Evolutionary conservation across 1,140 invertebrate species (phyloP).

Genomic region (Rhyacophila brunnea): DNA sequence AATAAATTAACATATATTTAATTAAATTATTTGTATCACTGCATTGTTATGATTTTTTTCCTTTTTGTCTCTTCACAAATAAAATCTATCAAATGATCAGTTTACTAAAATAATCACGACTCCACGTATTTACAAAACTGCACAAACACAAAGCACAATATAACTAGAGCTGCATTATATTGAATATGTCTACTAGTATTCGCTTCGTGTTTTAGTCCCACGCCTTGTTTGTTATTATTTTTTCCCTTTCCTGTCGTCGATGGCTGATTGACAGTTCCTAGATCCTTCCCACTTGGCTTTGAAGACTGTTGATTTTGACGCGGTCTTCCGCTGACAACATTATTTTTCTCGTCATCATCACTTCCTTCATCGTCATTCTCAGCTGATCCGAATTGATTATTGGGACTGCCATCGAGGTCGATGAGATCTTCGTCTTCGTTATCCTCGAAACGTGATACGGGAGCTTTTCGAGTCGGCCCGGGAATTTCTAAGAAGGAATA

Average conservation of each 20-base stretch:
- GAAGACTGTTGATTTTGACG: background rate
- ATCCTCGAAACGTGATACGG: conserved; percentile 35
- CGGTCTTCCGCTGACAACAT: background rate
- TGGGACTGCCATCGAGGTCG: background rate
- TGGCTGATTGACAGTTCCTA: background rate
- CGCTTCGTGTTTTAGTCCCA: too few species aligned
- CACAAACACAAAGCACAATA: too few species aligned
- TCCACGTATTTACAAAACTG: too few species aligned
- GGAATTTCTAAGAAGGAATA: conserved; percentile 53
- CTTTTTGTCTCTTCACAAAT: too few species aligned
- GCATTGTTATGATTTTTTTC: too few species aligned
- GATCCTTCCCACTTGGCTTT: too few species aligned
- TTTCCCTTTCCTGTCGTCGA: background rate
- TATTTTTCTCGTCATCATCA: conserved; percentile 39
- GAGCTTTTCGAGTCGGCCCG: conserved; percentile 47
- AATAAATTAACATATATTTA: too few species aligned
- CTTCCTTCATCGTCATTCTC: conserved; percentile 40
- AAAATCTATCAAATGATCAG: too few species aligned
- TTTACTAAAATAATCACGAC: too few species aligned
- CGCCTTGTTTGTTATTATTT: background rate
- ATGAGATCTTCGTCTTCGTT: conserved; percentile 38
- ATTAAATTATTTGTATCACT: too few species aligned
- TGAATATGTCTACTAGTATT: too few species aligned
- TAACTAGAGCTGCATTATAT: too few species aligned
- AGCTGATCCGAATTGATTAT: conserved; percentile 42